phyloP scores from a whole-genome alignment of 2,797 vertebrate genomes.

The Chaetophractus vellerosus region DNA sequence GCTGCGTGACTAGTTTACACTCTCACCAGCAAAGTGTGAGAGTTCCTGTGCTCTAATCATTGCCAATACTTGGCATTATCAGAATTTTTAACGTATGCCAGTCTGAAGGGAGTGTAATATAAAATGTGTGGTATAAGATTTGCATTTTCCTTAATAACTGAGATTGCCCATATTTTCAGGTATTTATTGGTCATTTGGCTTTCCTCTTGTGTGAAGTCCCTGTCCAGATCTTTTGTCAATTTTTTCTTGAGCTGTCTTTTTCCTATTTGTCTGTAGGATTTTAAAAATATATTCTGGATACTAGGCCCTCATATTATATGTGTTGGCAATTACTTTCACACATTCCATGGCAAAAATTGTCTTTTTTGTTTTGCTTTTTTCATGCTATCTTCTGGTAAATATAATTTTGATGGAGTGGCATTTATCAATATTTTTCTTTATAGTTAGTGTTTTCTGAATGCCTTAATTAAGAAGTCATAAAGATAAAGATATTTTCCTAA shows the following conservation, averaged over 20 bases:
- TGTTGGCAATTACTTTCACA: neutral
- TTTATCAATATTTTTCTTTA: constrained; percentile 47
- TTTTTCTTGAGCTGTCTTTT: neutral
- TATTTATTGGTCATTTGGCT: neutral
- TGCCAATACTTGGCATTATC: neutral
- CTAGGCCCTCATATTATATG: neutral
- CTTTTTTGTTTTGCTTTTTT: neutral
- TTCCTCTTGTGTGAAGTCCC: neutral
- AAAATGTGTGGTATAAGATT: neutral
- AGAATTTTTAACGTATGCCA: constrained; percentile 22
- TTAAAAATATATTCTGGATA: neutral
- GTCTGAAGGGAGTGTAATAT: neutral
- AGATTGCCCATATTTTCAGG: neutral
- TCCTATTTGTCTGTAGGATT: neutral
- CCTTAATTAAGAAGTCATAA: constrained; percentile 51
- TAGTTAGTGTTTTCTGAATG: constrained; percentile 48
- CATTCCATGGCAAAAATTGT: neutral
- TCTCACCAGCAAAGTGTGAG: neutral
- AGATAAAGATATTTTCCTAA: neutral
- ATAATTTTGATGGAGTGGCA: constrained; percentile 31
- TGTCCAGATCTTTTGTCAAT: neutral
- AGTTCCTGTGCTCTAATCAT: neutral
- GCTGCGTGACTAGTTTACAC: neutral
- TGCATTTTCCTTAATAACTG: neutral
- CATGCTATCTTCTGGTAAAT: constrained; percentile 52